Conservation (phyloP, 2,888 invertebrate genomes). For the Ormyrus nitidulus region DNA sequence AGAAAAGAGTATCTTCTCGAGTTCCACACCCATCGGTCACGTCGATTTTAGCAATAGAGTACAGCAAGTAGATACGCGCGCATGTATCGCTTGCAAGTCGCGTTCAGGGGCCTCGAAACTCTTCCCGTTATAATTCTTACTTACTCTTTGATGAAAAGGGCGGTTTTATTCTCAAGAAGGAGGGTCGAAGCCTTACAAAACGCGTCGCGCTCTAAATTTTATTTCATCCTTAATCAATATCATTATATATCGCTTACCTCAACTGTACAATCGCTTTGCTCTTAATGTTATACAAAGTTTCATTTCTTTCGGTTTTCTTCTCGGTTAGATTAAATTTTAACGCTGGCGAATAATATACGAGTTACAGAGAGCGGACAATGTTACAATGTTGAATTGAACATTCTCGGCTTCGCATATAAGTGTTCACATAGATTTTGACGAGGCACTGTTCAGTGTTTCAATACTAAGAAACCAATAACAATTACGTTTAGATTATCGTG, state of each 20-base stretch:
- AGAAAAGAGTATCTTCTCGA: constrained; percentile 24
- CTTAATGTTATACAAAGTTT: constrained; percentile 51
- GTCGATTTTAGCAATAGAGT: constrained; percentile 34
- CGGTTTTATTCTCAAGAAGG: constrained; percentile 6
- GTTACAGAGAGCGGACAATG: constrained; percentile 65
- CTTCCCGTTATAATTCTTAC: background rate
- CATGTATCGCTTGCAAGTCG: constrained; percentile 28
- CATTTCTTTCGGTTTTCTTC: constrained; percentile 34
- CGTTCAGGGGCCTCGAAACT: constrained; percentile 27
- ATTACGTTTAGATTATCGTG: constrained; percentile 65
- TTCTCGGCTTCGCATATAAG: constrained; percentile 64
- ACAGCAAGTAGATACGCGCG: background rate
- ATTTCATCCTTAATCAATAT: constrained; percentile 22
- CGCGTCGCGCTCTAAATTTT: background rate
- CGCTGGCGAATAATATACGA: constrained; percentile 65
- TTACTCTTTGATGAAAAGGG: constrained; percentile 10
- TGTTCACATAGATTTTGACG: constrained; percentile 72
- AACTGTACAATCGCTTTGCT: constrained; percentile 47
- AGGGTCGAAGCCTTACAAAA: constrained; percentile 11
- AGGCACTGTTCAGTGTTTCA: constrained; percentile 73
- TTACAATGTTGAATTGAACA: constrained; percentile 62
- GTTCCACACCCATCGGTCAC: constrained; percentile 34
- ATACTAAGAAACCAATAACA: constrained; percentile 71
- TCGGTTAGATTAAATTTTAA: constrained; percentile 58
- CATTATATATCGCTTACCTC: constrained; percentile 43